Conservation (phyloP, 2,888 invertebrate genomes). For the Selenia dentaria region DNA sequence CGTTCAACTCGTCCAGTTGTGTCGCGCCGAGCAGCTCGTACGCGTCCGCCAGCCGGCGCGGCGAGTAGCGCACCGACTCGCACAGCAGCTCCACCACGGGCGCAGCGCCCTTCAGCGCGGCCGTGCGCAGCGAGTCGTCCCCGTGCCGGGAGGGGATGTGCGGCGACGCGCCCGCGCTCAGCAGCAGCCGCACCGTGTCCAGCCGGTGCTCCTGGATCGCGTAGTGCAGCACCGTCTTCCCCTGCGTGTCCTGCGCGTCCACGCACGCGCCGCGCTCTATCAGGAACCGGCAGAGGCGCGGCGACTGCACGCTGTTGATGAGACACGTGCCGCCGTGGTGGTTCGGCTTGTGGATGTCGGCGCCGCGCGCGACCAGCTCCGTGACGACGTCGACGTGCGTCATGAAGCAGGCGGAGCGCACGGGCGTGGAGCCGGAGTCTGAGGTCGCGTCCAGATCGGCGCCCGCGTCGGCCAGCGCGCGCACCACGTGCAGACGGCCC, state of each 20-base stretch:
- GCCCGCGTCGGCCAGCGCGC: slow-evolving; percentile 90
- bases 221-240: slow-evolving; percentile 96
- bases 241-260: slow-evolving; percentile 95
- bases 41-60: slow-evolving; percentile 91
- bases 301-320: slow-evolving; percentile 96
- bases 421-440: slow-evolving; percentile 95
- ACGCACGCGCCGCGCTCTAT: slow-evolving; percentile 91
- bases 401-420: slow-evolving; percentile 97
- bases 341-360: slow-evolving; percentile 93
- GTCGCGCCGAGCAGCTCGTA: slow-evolving; percentile 94
- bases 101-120: slow-evolving; percentile 69
- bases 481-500: slow-evolving; percentile 90
- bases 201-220: slow-evolving; percentile 91
- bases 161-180: slow-evolving; percentile 92
- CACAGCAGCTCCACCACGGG: slow-evolving; percentile 87
- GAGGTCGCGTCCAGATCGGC: slow-evolving; percentile 95
- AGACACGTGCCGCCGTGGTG: slow-evolving; percentile 97
- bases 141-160: slow-evolving; percentile 90
- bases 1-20: slow-evolving; percentile 94
- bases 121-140: slow-evolving; percentile 94
- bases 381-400: slow-evolving; percentile 92
- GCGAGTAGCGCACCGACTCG: slow-evolving; percentile 84
- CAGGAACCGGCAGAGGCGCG: slow-evolving; percentile 91
- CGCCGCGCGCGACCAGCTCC: slow-evolving; percentile 90
- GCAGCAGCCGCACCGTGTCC: slow-evolving; percentile 92